Percentiles rank a stretch among this genome's conserved stretches.
Evolutionary conservation across 2,113 vertebrate species (phyloP).

Genomic region (Accipiter cooperii): DNA sequence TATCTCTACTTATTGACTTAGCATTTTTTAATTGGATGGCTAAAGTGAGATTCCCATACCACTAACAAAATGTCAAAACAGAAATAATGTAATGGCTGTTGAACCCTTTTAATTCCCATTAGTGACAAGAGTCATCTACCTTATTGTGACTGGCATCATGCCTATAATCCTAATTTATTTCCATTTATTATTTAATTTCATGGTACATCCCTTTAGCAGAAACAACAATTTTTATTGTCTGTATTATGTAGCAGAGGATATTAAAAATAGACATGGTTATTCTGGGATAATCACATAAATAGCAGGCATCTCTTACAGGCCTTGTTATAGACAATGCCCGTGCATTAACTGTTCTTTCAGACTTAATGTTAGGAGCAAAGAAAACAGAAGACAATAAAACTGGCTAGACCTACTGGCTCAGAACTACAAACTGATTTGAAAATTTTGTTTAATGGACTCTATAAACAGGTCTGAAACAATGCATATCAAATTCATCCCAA

Average conservation of each 20-base stretch:
- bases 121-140: background rate
- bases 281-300: background rate
- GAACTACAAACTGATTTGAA: background rate
- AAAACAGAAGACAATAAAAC: background rate
- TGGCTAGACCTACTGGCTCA: background rate
- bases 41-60: background rate
- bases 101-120: background rate
- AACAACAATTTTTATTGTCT: background rate
- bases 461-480: background rate
- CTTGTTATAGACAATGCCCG: background rate
- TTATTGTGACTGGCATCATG: background rate
- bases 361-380: background rate
- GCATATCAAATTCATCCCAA: background rate
- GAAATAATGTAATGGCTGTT: background rate
- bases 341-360: background rate
- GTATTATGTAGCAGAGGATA: background rate
- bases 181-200: background rate
- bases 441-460: background rate
- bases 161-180: background rate
- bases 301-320: background rate
- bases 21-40: background rate
- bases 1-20: background rate
- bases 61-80: background rate
- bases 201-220: background rate
- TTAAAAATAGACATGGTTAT: background rate